These are phyloP conservation scores for Hydrolagus affinis DNA, from an alignment of 2,113 vertebrate species.

Conservation along the genomic window DNA sequence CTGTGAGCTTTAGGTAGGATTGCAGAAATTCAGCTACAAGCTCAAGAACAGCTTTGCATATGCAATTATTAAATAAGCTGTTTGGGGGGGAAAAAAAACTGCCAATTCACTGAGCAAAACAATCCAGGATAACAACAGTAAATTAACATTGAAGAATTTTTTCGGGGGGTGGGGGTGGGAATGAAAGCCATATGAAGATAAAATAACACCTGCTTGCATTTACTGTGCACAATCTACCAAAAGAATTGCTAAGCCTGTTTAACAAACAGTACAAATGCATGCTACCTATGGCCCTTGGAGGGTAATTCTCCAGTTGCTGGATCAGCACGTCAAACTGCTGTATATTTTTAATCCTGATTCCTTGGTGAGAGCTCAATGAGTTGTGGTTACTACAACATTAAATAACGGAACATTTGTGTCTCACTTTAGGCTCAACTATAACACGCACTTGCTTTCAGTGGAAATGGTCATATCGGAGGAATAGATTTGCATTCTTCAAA, in stretches of 20 bases:
- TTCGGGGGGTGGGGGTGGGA: background rate
- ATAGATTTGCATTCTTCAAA: conserved; percentile 40
- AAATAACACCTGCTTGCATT: background rate
- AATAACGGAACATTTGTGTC: background rate
- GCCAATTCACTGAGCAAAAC: background rate
- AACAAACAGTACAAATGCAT: background rate
- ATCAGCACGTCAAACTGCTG: background rate
- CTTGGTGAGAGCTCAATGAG: background rate
- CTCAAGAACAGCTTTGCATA: background rate
- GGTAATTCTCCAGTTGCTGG: background rate
- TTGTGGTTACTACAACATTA: background rate
- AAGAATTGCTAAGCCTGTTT: conserved; percentile 6
- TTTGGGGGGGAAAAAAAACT: background rate
- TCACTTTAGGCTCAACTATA: background rate
- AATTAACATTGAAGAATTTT: background rate
- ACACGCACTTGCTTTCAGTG: background rate
- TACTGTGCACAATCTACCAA: background rate
- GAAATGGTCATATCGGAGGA: background rate
- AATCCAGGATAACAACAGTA: background rate
- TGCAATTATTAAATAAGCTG: background rate
- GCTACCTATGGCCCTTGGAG: background rate
- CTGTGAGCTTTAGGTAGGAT: background rate
- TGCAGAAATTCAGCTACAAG: background rate
- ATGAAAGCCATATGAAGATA: background rate
- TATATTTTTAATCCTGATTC: background rate